A percentile compares a stretch with the other conserved stretches of the same genome.
Conservation (phyloP, 92 coral and sea anemone species). For the Hydrozoanthus gracilis region DNA sequence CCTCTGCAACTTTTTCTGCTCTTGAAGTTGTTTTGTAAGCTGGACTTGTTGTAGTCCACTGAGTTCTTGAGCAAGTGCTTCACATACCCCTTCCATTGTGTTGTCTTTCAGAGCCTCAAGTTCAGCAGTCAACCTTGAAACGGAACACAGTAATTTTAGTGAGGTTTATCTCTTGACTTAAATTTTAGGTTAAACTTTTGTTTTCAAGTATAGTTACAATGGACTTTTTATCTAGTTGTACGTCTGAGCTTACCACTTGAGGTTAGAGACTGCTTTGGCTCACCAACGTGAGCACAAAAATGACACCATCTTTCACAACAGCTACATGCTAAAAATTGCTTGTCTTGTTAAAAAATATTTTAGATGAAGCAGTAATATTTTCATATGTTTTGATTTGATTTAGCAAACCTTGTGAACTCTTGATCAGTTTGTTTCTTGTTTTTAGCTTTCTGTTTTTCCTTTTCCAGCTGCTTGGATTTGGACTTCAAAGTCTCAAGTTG, state of each 20-base stretch:
- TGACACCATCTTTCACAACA: too few relatives aligned
- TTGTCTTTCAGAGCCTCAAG: constrained; percentile 74
- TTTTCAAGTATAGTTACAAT: too few relatives aligned
- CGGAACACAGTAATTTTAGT: too few relatives aligned
- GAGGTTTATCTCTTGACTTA: background rate
- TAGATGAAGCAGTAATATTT: too few relatives aligned
- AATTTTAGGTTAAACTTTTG: too few relatives aligned
- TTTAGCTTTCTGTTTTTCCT: constrained; percentile 37
- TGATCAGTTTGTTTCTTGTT: constrained; percentile 66
- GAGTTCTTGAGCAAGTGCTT: constrained; percentile 73
- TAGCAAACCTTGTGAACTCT: constrained; percentile 65
- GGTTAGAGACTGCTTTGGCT: too few relatives aligned
- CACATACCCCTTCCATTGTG: constrained; percentile 79
- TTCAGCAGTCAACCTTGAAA: constrained; percentile 65
- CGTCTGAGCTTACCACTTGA: too few relatives aligned
- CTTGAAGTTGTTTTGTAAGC: constrained; percentile 64
- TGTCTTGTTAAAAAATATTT: too few relatives aligned
- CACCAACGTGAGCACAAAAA: too few relatives aligned
- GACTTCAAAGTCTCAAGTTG: constrained; percentile 16
- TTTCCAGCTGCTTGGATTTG: constrained; percentile 2
- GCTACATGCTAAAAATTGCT: too few relatives aligned
- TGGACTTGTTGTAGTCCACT: constrained; percentile 72
- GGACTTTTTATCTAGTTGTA: too few relatives aligned
- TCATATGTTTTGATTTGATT: background rate
- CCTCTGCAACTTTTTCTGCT: constrained; percentile 52